Base-by-base conservation (phyloP, 2,113 vertebrate genomes). In the Pyrgilauda ruficollis region DNA sequence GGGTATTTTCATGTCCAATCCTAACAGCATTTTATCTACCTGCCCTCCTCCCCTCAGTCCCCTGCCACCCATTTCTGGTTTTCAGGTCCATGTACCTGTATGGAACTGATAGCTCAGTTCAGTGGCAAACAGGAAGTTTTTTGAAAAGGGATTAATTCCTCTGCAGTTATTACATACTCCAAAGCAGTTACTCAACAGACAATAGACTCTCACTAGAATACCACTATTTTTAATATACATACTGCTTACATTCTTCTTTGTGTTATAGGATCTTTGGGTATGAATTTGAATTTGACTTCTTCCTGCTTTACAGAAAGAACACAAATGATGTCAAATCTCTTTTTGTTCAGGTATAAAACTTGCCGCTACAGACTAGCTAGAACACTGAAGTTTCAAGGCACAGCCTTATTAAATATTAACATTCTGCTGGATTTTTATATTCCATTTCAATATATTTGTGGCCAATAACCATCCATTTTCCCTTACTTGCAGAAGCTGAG, bases 321-420 rank as follows among this genome's bases (percentile, higher is more conserved):
- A 22, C 67, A 69, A 94, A 92, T 37, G 53, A 96, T 90, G 81
- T 72, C 87, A 91, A 95, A 87, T 70, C 70, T 79, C 91, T 95
- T 89, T 95, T 83, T 97, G 96, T 95, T 92, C 76, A 89, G 89
- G 90, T 92, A 87, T 68, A 93, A 96, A 94, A 89, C 87, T 97
- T 96, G 76, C 84, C 87, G 93, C 87, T 96, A 89, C 84, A 96
- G 62, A 82, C 92, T 74, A 77, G 73, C 73, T 87, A n/a, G 46
- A 97, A 94, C 86, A 93, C 78, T 86, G 80, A 97, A 94, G 96
- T 97, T 96, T 95, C 96, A 97, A 97, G 97, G 97, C 93, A 90
- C 79, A 92, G 79, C 80, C 94, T 93, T 95, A 98, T 98, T 96
- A 98, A 98, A 98, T 98, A 98, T 97, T 98, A 98, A 97, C 97